Percentiles rank a stretch among this genome's conserved stretches.
Conservation (phyloP, 1,140 invertebrate species). For the Drosophila melanica region DNA sequence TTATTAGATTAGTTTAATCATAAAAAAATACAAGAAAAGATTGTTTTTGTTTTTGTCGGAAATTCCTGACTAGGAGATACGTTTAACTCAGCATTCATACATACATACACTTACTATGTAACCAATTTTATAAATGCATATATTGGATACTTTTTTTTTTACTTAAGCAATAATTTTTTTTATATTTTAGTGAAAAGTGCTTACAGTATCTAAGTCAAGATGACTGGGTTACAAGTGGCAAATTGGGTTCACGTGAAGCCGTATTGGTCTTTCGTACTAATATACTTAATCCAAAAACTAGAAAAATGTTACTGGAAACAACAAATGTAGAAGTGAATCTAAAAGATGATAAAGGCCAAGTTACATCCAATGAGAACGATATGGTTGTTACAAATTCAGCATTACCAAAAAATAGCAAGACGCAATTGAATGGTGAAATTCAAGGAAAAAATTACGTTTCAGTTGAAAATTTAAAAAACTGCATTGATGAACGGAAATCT, state of each 20-base stretch:
- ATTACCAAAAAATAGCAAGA: constrained; percentile 28
- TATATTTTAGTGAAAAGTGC: constrained; percentile 42
- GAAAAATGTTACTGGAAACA: constrained; percentile 51
- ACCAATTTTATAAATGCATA: too few relatives aligned
- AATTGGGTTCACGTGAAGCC: constrained; percentile 75
- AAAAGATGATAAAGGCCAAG: constrained; percentile 20
- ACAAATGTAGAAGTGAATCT: constrained; percentile 15
- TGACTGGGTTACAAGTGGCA: constrained; percentile 82
- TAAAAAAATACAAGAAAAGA: too few relatives aligned
- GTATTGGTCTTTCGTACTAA: constrained; percentile 79
- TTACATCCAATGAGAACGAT: background rate
- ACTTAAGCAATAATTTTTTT: background rate
- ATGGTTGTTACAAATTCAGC: constrained; percentile 1
- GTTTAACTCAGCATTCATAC: too few relatives aligned
- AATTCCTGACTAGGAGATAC: too few relatives aligned
- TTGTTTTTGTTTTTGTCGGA: too few relatives aligned
- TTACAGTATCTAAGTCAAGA: constrained; percentile 47
- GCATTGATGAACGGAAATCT: constrained; percentile 29
- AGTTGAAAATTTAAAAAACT: constrained; percentile 38
- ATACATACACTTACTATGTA: too few relatives aligned
- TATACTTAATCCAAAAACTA: constrained; percentile 70
- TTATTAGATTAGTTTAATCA: too few relatives aligned
- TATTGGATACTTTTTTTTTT: too few relatives aligned
- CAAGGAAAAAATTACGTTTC: constrained; percentile 42
- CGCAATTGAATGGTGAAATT: constrained; percentile 25